Conservation (phyloP, 2,797 vertebrate species). For the Rhinichthys osculus region DNA sequence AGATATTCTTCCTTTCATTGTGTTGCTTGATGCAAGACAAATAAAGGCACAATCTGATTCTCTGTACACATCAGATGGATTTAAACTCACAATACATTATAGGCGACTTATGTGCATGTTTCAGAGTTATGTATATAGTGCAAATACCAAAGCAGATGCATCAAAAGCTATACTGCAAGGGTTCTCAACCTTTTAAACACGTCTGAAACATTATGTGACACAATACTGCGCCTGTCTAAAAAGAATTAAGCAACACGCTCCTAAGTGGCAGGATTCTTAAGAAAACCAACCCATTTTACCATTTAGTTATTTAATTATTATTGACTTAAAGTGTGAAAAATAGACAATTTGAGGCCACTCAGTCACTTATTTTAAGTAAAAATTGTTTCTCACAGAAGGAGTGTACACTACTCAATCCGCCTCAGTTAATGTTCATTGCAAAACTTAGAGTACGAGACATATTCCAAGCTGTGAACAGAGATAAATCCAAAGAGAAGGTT, state of each 20-base stretch:
- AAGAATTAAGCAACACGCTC: neutral
- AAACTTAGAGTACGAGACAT: neutral
- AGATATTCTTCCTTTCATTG: conserved; percentile 46
- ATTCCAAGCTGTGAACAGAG: neutral
- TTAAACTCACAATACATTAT: conserved; percentile 29
- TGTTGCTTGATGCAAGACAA: conserved; percentile 46
- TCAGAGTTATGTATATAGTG: neutral
- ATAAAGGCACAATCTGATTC: conserved; percentile 38
- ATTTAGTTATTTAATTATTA: neutral
- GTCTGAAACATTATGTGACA: neutral
- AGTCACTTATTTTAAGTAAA: neutral
- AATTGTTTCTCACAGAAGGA: conserved; percentile 54
- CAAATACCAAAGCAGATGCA: neutral
- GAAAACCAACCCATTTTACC: neutral
- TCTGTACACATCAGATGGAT: conserved; percentile 30
- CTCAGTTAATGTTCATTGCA: conserved; percentile 49
- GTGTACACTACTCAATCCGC: conserved; percentile 38
- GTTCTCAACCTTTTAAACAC: neutral
- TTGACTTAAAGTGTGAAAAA: neutral
- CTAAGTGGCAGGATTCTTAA: neutral
- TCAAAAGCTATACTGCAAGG: neutral
- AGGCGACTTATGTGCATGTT: neutral
- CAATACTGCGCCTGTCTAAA: neutral
- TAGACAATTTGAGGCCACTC: neutral
- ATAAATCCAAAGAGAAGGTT: neutral